These are phyloP conservation scores for Altica lythri DNA, from an alignment of 2,888 invertebrate genomes.

Conservation along the genomic window DNA sequence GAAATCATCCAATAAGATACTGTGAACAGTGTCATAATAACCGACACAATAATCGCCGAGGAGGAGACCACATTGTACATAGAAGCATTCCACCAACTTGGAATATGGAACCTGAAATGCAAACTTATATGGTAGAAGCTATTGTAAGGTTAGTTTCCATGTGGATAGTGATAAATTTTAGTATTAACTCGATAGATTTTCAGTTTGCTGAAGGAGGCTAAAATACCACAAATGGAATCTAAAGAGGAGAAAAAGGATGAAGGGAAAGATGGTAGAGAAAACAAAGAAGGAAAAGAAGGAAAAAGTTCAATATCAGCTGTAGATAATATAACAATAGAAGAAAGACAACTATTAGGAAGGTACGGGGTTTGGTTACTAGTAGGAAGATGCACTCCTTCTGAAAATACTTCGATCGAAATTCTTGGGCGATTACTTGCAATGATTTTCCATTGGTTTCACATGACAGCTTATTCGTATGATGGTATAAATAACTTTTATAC, in stretches of 20 bases:
- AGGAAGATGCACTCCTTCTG: conserved; percentile 83
- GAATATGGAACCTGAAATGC: conserved; percentile 88
- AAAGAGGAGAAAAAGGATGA: conserved; percentile 56
- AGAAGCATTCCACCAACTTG: conserved; percentile 84
- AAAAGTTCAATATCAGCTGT: conserved; percentile 58
- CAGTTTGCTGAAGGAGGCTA: conserved; percentile 90
- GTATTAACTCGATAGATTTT: conserved; percentile 28
- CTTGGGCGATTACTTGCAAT: conserved; percentile 92
- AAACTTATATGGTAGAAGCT: conserved; percentile 91
- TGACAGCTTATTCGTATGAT: conserved; percentile 95
- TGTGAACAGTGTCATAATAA: conserved; percentile 89
- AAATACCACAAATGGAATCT: conserved; percentile 73
- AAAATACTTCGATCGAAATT: conserved; percentile 76
- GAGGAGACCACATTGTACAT: conserved; percentile 90
- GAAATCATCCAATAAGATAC: conserved; percentile 93
- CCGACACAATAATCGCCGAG: conserved; percentile 84
- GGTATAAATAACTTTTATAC: conserved; percentile 60
- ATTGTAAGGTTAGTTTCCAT: conserved; percentile 93
- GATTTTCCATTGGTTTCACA: conserved; percentile 99
- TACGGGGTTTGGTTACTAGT: conserved; percentile 98
- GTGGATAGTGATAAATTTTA: too few relatives aligned
- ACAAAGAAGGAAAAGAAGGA: conserved; percentile 48
- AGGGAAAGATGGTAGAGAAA: conserved; percentile 39
- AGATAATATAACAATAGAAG: conserved; percentile 80
- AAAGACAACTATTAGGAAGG: conserved; percentile 85